Evolutionary conservation across 2,888 invertebrate genomes (phyloP), one percentile per base, ranked within the genome.

Genomic region (Arge pagana): DNA sequence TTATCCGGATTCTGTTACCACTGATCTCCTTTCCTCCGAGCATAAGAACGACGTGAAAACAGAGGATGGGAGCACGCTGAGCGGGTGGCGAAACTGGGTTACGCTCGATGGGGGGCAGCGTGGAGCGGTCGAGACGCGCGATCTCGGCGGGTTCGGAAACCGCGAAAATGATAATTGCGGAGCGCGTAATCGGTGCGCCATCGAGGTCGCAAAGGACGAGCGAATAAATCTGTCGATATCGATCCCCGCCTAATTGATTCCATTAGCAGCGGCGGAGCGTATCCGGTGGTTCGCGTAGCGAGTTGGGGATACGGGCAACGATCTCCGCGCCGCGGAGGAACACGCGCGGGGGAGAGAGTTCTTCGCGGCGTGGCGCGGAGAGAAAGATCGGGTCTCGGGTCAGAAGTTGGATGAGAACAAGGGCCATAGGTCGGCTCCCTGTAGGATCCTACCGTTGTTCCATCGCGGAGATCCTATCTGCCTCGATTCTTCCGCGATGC

Each of bases 171-270:
- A 21, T 45, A 58, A 58, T 64, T 53, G 53, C 56, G 55, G 43
- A 48, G 54, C 57, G 53, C 55, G 57, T 61, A 60, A 61, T 60
- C 49, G 57, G 53, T 53, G 58, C 60, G 52, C 54, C 55, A 56
- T 52, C 58, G 56, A 56, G 54, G 43, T 56, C 55, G 63, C 61
- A 65, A 63, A 65, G 63, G 63, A 57, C 58, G 52, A 62, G 60
- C 64, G 65, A 62, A 69, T 69, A 66, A 66, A 68, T 66, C 67
- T 64, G 64, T 64, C 67, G 64, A 67, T 68, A 68, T 66, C 65
- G 64, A 65, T 65, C 57, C 62, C 58, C 59, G 59, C 59, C 62
- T 65, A 67, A 69, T 69, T 67, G 66, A 63, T 66, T 63, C 62
- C 65, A 65, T 66, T 67, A 65, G 63, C 59, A 60, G 57, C 54